Conservation (phyloP, 2,888 invertebrate genomes). For the Melinaea marsaeus region DNA sequence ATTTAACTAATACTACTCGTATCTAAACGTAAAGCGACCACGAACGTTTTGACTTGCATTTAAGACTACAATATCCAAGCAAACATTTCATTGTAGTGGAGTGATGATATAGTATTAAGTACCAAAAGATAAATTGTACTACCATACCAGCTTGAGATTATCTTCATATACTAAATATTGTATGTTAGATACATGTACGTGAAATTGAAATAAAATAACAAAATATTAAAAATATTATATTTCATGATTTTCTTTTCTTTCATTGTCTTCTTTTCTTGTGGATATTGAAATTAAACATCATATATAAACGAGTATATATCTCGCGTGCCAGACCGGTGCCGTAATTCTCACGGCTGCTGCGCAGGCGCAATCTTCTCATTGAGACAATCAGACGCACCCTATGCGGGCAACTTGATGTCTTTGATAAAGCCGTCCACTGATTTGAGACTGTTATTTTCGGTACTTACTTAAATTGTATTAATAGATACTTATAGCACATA, state of each 20-base stretch:
- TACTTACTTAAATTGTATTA: background rate
- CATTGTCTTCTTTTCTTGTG: background rate
- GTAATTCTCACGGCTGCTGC: constrained; percentile 38
- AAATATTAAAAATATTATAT: too few species aligned
- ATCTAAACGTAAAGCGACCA: too few species aligned
- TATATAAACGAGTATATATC: constrained; percentile 2
- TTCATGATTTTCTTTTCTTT: background rate
- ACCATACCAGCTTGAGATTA: too few species aligned
- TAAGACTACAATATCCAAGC: too few species aligned
- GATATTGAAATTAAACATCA: background rate
- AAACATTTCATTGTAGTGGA: too few species aligned
- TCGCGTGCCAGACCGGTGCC: constrained; percentile 35
- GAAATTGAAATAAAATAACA: too few species aligned
- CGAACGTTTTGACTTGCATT: too few species aligned
- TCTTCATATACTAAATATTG: too few species aligned
- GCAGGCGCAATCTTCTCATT: constrained; percentile 46
- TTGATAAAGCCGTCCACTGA: constrained; percentile 12
- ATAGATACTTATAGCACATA: background rate
- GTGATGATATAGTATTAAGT: too few species aligned
- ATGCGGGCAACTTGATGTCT: constrained; percentile 32
- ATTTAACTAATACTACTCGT: too few species aligned
- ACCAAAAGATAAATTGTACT: too few species aligned
- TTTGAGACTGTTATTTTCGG: background rate
- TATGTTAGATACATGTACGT: too few species aligned
- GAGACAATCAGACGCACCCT: constrained; percentile 42